Evolutionary conservation across 2,797 vertebrate genomes (phyloP), one percentile per base, ranked within the genome.

Genomic region (Mycteria americana): DNA sequence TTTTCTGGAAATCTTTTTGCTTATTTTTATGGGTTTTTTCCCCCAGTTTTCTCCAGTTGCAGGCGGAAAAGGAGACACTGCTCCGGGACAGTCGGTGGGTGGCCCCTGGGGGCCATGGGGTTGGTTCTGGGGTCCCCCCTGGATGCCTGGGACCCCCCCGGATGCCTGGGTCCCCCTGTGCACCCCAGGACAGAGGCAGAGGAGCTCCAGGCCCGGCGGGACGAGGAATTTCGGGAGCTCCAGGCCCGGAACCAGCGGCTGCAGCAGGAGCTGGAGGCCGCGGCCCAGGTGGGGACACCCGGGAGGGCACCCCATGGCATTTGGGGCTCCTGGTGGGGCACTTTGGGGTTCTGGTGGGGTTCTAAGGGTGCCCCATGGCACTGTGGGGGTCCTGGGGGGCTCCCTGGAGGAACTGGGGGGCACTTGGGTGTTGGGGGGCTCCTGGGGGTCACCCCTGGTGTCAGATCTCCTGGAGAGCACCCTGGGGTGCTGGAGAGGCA

Each of bases 81-180:
- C n/a, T 76, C n/a, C 48, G 57, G 45, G 73, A 76, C 45, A 46
- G 45, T 8, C 45, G 18, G 73, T 75, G 16, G 22, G 73, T 75
- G 33, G 27, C 15, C 4, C 9, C 10, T 10, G 17, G 9, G 45
- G 33, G 5, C 35, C 24, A 14, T 4, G n/a, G 12, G 31, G 23
- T 37, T 37, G 23, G 31, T 18, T 4, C 18, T 0, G 2, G 33
- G 5, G 6, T 69, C 10, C 13, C 22, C n/a, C 10, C 31, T 1
- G 3, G 22, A 27, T 9, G 6, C 35, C 28, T 28, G 53, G n/a
- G 30, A 27, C 22, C 3, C 9, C 16, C 15, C 14, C 15, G 4
- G 11, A 13, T 8, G 6, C 30, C 23, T 51, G 13, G 35, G 6
- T 11, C 28, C 13, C 23, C 30, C 35, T 6, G 7, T 31, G 19